Evolutionary conservation across 92 coral and sea anemone species (phyloP), one percentile per base, ranked within the genome.

Genomic region (Epizoanthus rinbou): DNA sequence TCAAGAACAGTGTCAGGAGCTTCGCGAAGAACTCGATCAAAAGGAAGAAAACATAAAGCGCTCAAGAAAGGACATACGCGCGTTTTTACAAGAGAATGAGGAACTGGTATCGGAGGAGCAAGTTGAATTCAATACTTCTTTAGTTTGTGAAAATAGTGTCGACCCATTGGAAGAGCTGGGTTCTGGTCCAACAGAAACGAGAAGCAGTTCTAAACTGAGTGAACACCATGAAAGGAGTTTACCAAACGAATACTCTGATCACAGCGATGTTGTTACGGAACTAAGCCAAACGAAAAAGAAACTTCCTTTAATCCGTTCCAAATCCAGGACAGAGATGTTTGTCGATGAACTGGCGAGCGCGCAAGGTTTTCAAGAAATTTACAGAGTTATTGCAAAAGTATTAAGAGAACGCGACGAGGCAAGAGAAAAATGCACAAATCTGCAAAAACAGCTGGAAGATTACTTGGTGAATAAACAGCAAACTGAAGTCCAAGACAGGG

Each of bases 351-450:
- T 75, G 28, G 81, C 57, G 17, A 75, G 67, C 68, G 60, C 81
- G 5, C 69, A 21, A 21, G 80, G 65, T 22, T 74, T 56, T 28
- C 80, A 58, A 37, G 81, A 75, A 75, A 57, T 35, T 37, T 58
- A 78, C 18, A 78, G 16, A 22, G 57, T 78, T 60, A 39, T 78
- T 0, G 81, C 59, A 18, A 67, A 24, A 25, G 63, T 79, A 47
- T 69, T 57, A 39, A 70, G 63, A n/a, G 93, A 90, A 63, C 88
- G 87, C n/a, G 93, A 90, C 14, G 74, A 58, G 7, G 79, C 79
- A 57, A 35, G 39, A 65, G 43, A 63, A 57, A 57, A 60, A 13
- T 86, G 88, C 78, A 25, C 53, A 10, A 60, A 82, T 56, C 84
- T 90, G 37, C 85, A 84, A 45, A 59, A 65, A 15, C 72, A 71